Evolutionary conservation across 1,140 invertebrate genomes (phyloP).

Genomic region (Andricus grossulariae): DNA sequence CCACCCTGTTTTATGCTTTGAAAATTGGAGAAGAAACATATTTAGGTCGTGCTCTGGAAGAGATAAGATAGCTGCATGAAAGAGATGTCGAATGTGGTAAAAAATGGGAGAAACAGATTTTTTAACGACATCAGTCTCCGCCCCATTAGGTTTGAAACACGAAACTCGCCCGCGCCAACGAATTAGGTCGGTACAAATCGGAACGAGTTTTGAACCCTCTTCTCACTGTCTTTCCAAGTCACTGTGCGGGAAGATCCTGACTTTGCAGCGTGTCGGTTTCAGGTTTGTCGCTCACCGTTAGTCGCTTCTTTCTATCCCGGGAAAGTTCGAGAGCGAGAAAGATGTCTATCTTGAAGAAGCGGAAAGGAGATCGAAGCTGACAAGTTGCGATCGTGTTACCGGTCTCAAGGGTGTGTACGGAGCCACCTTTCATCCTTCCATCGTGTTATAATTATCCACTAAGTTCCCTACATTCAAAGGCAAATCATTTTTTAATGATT

Average conservation of each 20-base stretch:
- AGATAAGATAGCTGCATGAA: too few relatives aligned
- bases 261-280: conserved; percentile 2
- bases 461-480: too few relatives aligned
- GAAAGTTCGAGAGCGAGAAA: conserved; percentile 30
- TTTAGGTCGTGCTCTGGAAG: too few relatives aligned
- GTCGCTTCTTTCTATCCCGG: conserved; percentile 32
- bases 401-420: conserved; percentile 18
- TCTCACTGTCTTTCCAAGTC: conserved; percentile 16
- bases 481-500: too few relatives aligned
- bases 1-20: too few relatives aligned
- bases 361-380: conserved; percentile 29
- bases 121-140: background rate
- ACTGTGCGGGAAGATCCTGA: conserved; percentile 7
- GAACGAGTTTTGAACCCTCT: conserved; percentile 10
- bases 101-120: background rate
- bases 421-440: background rate
- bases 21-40: too few relatives aligned
- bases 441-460: background rate
- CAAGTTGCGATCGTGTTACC: conserved; percentile 29
- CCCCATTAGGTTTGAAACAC: background rate
- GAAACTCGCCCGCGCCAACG: conserved; percentile 20
- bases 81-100: background rate
- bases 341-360: conserved; percentile 32
- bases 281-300: conserved; percentile 25
- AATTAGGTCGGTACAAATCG: conserved; percentile 11